phyloP scores from a whole-genome alignment of 1,140 invertebrate species.

The Epicauta chinensis region DNA sequence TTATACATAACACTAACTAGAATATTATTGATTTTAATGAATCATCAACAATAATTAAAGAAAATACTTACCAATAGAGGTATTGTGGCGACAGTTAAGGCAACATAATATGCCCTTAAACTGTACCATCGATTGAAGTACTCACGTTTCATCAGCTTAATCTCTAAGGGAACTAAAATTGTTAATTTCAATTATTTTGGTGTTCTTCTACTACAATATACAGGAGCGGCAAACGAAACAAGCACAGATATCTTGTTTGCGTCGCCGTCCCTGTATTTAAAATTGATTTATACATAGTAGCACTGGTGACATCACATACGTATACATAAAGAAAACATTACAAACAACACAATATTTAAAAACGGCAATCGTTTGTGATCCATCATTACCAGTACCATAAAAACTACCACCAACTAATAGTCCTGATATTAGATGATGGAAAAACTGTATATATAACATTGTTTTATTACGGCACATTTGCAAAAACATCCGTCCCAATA shows the following conservation, averaged over 20 bases:
- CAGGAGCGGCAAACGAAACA: no score
- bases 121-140: slow-evolving; percentile 93
- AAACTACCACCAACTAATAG: slow-evolving; percentile 51
- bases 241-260: no score
- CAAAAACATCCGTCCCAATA: slow-evolving; percentile 48
- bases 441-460: slow-evolving; percentile 49
- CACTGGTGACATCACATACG: slow-evolving; percentile 54
- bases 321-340: slow-evolving; percentile 57
- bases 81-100: slow-evolving; percentile 66
- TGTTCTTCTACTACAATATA: no score
- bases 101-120: slow-evolving; percentile 81
- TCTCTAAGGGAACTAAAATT: slow-evolving; percentile 76
- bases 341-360: slow-evolving; percentile 54
- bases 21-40: slow-evolving; percentile 36
- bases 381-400: slow-evolving; percentile 50
- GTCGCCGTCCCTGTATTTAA: no score
- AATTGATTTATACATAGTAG: slow-evolving; percentile 51
- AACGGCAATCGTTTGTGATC: slow-evolving; percentile 46
- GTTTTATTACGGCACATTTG: slow-evolving; percentile 50
- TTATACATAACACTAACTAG: slow-evolving; percentile 37
- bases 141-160: slow-evolving; percentile 77
- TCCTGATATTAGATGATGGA: slow-evolving; percentile 50
- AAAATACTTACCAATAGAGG: slow-evolving; percentile 58
- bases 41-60: no score
- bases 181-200: not conserved